phyloP scores from a whole-genome alignment of 2,797 vertebrate genomes.

The Vespertilio murinus region DNA sequence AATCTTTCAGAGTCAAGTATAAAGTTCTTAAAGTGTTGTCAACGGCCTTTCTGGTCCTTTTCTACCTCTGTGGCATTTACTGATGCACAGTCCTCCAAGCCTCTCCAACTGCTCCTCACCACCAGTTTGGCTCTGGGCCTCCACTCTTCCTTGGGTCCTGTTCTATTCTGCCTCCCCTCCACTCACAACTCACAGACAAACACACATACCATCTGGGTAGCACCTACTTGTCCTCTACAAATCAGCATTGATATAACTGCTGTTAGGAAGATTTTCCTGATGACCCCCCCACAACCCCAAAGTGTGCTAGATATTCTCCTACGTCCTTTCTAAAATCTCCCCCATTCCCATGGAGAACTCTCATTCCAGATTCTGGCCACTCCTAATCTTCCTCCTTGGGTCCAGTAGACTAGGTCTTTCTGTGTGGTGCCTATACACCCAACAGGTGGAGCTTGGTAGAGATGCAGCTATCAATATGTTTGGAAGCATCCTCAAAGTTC shows the following conservation, averaged over 20 bases:
- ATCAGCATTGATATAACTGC: not conserved
- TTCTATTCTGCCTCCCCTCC: not conserved
- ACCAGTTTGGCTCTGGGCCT: not conserved
- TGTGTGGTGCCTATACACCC: not conserved
- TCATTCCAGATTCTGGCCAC: not conserved
- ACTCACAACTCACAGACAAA: too few relatives aligned
- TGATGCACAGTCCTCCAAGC: not conserved
- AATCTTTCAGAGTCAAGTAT: not conserved
- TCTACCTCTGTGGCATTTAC: not conserved
- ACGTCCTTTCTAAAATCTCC: not conserved
- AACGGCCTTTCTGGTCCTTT: not conserved
- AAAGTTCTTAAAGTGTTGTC: not conserved
- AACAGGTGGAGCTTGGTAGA: not conserved
- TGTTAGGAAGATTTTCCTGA: not conserved
- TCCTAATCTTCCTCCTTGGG: not conserved
- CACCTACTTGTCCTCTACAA: not conserved
- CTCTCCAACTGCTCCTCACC: not conserved
- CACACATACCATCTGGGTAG: not conserved
- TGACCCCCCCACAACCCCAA: not conserved
- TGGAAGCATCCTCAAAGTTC: not conserved
- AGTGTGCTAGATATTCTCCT: not conserved
- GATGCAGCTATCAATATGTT: not conserved
- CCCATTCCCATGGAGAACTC: not conserved
- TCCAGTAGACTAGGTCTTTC: not conserved
- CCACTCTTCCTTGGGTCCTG: not conserved